Conservation (phyloP, 2,888 invertebrate genomes). For the Mactromeris polynyma region DNA sequence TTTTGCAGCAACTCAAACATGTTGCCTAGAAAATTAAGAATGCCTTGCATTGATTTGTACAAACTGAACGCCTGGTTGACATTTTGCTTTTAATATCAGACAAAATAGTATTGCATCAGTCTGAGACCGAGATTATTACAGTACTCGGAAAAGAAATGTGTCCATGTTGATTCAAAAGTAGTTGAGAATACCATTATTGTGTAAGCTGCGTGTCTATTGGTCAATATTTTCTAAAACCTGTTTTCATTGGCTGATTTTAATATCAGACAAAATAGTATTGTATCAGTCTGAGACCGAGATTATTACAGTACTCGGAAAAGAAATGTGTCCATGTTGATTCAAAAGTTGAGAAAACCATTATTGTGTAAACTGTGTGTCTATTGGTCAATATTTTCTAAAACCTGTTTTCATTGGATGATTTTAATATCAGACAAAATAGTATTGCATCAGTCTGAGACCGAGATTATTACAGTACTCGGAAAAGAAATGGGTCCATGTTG, state of each 20-base stretch:
- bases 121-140: neutral
- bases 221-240: no score
- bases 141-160: neutral
- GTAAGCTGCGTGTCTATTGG: no score
- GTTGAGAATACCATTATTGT: no score
- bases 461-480: neutral
- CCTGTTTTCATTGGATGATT: no score
- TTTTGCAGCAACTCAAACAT: neutral
- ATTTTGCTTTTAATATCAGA: constrained; percentile 13
- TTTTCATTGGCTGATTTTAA: no score
- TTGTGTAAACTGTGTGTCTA: no score
- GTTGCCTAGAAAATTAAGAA: neutral
- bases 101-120: neutral
- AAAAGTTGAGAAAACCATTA: no score
- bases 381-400: no score
- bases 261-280: neutral
- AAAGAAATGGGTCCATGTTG: neutral
- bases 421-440: constrained; percentile 2
- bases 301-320: neutral
- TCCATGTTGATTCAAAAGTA: neutral
- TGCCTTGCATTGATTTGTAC: neutral
- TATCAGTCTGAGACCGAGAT: neutral
- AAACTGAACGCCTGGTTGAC: neutral
- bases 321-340: neutral
- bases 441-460: neutral